phyloP scores from a whole-genome alignment of 2,888 invertebrate genomes.

The Drosophila multiciliata region DNA sequence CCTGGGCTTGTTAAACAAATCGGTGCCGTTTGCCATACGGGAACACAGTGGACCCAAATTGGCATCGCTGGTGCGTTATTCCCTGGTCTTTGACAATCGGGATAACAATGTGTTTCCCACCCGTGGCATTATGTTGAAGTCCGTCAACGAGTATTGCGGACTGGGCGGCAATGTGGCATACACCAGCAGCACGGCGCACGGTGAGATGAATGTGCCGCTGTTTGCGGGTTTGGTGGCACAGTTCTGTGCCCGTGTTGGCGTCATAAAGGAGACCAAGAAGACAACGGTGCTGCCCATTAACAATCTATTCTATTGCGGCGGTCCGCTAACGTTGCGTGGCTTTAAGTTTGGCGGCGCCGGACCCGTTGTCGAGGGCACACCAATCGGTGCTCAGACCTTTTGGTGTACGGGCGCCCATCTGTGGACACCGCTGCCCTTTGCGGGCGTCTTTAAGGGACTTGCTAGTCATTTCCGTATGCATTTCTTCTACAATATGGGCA shows the following conservation, averaged over 20 bases:
- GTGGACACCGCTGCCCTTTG: slow-evolving; percentile 95
- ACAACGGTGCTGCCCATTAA: slow-evolving; percentile 81
- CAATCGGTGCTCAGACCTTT: slow-evolving; percentile 91
- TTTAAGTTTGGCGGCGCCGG: slow-evolving; percentile 95
- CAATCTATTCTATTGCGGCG: slow-evolving; percentile 87
- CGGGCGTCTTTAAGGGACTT: slow-evolving; percentile 91
- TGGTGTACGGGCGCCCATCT: slow-evolving; percentile 95
- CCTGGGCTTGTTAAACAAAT: slow-evolving; percentile 89
- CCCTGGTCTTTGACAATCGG: slow-evolving; percentile 91
- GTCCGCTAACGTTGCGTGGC: slow-evolving; percentile 94
- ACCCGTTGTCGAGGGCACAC: slow-evolving; percentile 91
- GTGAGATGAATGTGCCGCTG: slow-evolving; percentile 90
- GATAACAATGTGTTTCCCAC: slow-evolving; percentile 93
- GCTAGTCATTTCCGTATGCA: slow-evolving; percentile 95
- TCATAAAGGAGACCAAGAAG: slow-evolving; percentile 80
- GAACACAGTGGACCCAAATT: slow-evolving; percentile 94
- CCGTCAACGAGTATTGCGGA: slow-evolving; percentile 92
- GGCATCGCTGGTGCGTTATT: slow-evolving; percentile 94
- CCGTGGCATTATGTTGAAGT: slow-evolving; percentile 89
- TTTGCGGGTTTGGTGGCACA: slow-evolving; percentile 85
- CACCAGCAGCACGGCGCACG: slow-evolving; percentile 91
- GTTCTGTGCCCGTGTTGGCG: slow-evolving; percentile 82
- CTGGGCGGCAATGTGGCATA: slow-evolving; percentile 97
- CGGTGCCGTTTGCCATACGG: slow-evolving; percentile 92
- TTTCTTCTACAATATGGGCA: slow-evolving; percentile 95